Evolutionary conservation across 2,113 vertebrate genomes (phyloP).

Genomic region (Cheilinus undulatus): DNA sequence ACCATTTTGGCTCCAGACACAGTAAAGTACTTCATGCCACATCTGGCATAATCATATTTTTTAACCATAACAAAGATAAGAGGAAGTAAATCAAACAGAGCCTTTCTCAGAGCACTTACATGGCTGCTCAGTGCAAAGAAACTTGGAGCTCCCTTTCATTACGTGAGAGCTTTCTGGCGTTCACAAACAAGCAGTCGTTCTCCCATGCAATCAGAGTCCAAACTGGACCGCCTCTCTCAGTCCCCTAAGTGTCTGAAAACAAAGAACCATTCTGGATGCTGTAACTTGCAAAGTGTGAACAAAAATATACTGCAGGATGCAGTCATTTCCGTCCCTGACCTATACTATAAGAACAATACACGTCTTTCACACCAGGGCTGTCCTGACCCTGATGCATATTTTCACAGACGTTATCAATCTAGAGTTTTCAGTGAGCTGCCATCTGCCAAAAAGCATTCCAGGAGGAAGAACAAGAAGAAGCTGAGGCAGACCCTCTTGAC

Average conservation of each 20-base stretch:
- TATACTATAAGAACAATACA: conserved; percentile 23
- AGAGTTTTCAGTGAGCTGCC: conserved; percentile 16
- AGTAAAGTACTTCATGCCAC: conserved; percentile 64
- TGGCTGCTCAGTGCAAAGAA: conserved; percentile 56
- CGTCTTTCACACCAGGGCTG: conserved; percentile 7
- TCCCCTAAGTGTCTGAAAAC: conserved; percentile 64
- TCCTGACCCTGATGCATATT: conserved; percentile 9
- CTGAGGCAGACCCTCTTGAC: not conserved
- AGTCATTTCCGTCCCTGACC: conserved; percentile 34
- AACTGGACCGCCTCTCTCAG: conserved; percentile 50
- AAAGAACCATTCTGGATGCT: conserved; percentile 68
- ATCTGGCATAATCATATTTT: conserved; percentile 77
- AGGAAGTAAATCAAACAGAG: conserved; percentile 70
- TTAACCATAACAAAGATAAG: conserved; percentile 78
- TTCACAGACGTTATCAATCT: conserved; percentile 12
- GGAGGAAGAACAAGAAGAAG: conserved; percentile 20
- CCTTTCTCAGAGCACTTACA: conserved; percentile 60
- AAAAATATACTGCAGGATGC: conserved; percentile 41
- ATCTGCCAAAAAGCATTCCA: conserved; percentile 33
- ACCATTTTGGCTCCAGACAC: conserved; percentile 66
- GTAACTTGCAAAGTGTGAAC: conserved; percentile 62
- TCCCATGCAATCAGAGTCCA: conserved; percentile 77
- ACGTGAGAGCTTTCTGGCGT: conserved; percentile 63
- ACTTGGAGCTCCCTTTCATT: conserved; percentile 74
- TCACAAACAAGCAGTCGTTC: conserved; percentile 78